Conservation (phyloP, 1,140 invertebrate species). For the Ectropis grisescens region DNA sequence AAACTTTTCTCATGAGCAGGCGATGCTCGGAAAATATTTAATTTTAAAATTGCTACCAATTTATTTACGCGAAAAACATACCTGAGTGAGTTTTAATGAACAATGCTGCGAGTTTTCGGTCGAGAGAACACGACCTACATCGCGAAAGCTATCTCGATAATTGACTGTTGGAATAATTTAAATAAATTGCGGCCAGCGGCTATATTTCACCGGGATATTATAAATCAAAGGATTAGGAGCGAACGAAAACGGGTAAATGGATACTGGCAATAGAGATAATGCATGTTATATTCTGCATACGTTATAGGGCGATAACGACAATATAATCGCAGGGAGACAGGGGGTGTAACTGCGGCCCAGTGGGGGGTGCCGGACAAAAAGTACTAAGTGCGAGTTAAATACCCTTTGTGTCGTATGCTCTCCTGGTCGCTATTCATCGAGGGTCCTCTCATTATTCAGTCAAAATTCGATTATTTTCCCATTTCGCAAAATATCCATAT, state of each 20-base stretch:
- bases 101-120: too few species aligned
- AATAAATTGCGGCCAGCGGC: conserved; percentile 55
- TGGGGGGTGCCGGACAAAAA: conserved; percentile 43
- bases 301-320: conserved; percentile 59
- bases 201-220: conserved; percentile 53
- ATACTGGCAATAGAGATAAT: conserved; percentile 53
- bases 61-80: conserved; percentile 6
- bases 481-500: conserved; percentile 67
- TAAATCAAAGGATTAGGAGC: conserved; percentile 66
- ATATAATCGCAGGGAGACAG: conserved; percentile 45
- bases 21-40: conserved; percentile 19
- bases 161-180: conserved; percentile 65
- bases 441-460: conserved; percentile 66
- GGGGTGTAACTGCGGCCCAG: conserved; percentile 11
- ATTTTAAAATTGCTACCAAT: conserved; percentile 5
- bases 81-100: conserved; percentile 5
- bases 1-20: conserved; percentile 61
- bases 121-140: conserved; percentile 29
- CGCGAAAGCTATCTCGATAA: conserved; percentile 59
- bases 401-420: conserved; percentile 58
- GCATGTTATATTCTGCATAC: conserved; percentile 58
- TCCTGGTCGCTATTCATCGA: conserved; percentile 50
- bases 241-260: conserved; percentile 46
- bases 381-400: conserved; percentile 66
- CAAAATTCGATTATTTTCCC: conserved; percentile 68